Percentiles rank a stretch among this genome's conserved stretches.
phyloP scores from a whole-genome alignment of 53 echinoderm and acorn worm genomes.

The Actinopyga echinites region DNA sequence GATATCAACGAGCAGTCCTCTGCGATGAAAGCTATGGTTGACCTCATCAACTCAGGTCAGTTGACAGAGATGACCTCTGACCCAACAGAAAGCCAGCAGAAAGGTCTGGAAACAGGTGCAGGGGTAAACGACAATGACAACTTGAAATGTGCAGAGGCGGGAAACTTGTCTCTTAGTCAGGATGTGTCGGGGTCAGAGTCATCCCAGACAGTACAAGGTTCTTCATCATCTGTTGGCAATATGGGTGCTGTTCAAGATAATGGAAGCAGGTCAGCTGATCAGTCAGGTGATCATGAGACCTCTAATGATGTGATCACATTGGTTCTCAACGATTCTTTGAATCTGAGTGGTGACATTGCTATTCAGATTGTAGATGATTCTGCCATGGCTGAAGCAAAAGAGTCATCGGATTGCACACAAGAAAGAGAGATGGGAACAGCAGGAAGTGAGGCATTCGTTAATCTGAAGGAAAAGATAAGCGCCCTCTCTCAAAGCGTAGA shows the following conservation, averaged over 20 bases:
- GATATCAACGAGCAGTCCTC: conserved; percentile 31
- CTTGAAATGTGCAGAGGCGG: no score
- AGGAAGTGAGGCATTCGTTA: background rate
- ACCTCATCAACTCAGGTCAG: conserved; percentile 38
- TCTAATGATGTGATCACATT: background rate
- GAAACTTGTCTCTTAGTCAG: no score
- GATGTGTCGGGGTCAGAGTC: no score
- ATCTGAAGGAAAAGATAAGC: background rate
- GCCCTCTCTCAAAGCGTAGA: conserved; percentile 4
- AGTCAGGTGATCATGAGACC: no score
- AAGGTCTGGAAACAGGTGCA: no score
- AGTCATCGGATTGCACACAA: background rate
- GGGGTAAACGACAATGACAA: no score
- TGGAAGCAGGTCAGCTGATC: no score
- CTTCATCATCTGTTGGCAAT: no score
- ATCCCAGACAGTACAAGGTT: no score
- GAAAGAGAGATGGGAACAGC: background rate
- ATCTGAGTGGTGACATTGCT: conserved; percentile 20
- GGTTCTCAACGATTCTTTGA: conserved; percentile 11
- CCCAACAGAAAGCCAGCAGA: no score
- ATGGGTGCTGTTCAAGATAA: no score
- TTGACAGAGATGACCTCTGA: background rate
- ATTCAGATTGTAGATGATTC: conserved; percentile 35
- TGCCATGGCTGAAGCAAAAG: background rate
- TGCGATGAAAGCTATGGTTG: conserved; percentile 38